Conservation (phyloP, 2,888 invertebrate species). For the Theretra japonica region DNA sequence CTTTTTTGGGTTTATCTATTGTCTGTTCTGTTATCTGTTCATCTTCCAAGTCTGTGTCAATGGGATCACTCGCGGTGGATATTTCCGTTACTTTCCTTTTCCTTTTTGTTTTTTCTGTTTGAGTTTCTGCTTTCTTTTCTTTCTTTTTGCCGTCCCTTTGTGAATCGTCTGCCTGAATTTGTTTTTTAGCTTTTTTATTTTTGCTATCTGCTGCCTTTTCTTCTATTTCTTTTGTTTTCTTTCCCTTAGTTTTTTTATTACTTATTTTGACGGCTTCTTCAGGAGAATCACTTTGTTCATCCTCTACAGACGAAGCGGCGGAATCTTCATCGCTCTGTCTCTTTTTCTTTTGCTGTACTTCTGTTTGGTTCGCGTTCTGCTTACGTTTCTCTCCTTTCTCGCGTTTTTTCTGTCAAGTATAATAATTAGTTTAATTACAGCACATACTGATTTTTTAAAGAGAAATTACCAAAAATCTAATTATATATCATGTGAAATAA, state of each 20-base stretch:
- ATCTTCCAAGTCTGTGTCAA: conserved; percentile 69
- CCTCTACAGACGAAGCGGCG: conserved; percentile 26
- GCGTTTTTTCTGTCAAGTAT: conserved; percentile 50
- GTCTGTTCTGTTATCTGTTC: conserved; percentile 47
- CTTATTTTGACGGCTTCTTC: conserved; percentile 39
- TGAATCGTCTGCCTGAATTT: conserved; percentile 31
- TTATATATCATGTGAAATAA: too few relatives aligned
- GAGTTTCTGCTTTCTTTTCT: conserved; percentile 31
- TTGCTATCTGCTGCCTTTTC: conserved; percentile 36
- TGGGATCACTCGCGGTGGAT: conserved; percentile 69
- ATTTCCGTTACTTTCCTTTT: conserved; percentile 37
- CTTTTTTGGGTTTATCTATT: conserved; percentile 8
- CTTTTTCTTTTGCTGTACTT: conserved; percentile 32
- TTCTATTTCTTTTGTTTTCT: conserved; percentile 33
- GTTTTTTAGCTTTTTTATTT: conserved; percentile 39
- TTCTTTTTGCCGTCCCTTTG: conserved; percentile 34
- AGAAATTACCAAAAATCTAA: too few relatives aligned
- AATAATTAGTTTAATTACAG: conserved; percentile 5
- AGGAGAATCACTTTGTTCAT: conserved; percentile 26
- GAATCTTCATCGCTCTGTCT: conserved; percentile 30
- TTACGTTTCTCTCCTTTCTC: conserved; percentile 52
- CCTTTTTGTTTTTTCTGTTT: conserved; percentile 32
- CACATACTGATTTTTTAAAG: too few relatives aligned
- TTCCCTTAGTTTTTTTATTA: conserved; percentile 35
- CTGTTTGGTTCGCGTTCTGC: conserved; percentile 35